These are phyloP conservation scores for Metacarcinus magister DNA, from an alignment of 2,888 invertebrate genomes.

Conservation along the genomic window DNA sequence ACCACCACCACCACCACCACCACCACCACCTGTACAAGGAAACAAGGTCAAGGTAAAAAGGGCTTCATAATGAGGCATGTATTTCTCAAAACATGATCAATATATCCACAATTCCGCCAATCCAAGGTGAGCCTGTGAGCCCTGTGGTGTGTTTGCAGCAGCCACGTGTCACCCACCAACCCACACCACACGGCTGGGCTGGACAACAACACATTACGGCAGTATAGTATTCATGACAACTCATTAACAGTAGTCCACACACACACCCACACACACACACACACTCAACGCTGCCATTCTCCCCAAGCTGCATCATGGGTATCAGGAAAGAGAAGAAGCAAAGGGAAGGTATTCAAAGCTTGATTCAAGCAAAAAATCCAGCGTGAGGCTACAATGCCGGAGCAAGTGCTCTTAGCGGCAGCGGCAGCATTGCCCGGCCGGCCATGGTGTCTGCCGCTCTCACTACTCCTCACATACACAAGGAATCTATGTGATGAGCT, in stretches of 20 bases:
- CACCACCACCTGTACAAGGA: background rate
- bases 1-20: background rate
- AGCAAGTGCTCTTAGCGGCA: background rate
- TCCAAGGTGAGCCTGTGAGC: background rate
- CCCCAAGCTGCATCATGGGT: conserved; percentile 3
- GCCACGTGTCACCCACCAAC: background rate
- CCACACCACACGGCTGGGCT: background rate
- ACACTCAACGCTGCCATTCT: background rate
- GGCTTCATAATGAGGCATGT: conserved; percentile 55
- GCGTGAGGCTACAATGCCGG: background rate
- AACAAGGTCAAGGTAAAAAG: background rate
- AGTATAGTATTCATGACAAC: background rate
- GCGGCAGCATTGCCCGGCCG: background rate
- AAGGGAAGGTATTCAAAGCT: conserved; percentile 54
- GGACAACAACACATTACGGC: background rate
- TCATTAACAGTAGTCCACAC: conserved; percentile 2
- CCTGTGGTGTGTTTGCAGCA: background rate
- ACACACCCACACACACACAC: conserved; percentile 38
- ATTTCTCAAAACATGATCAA: conserved; percentile 66
- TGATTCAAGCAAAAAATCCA: conserved; percentile 67
- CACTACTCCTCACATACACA: background rate
- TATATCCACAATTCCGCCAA: background rate
- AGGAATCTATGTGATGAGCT: background rate
- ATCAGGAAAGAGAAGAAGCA: conserved; percentile 26
- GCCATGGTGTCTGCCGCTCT: background rate